Evolutionary conservation across 2,888 invertebrate genomes (phyloP), one percentile per base, ranked within the genome.

Genomic region (Acrobasis consociella): DNA sequence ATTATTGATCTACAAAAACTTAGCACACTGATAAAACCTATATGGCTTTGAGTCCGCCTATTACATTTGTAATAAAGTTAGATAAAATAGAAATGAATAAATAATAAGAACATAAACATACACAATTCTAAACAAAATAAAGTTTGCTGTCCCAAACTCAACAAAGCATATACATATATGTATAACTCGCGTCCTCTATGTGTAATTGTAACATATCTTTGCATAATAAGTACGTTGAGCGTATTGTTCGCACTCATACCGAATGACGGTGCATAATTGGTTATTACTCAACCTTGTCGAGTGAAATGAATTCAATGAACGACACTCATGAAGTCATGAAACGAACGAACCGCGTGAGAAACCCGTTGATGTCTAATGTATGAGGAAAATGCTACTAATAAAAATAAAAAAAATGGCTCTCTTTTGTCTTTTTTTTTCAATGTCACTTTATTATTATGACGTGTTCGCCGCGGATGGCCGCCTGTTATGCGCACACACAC

Each of bases 311-410:
- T 13, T 46, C n/a, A 75, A 74, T 70, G 74, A 73, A 81, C 77
- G 77, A 78, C 76, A 74, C 69, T 68, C 17, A 63, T 64, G 62
- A 60, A 66, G 46, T 62, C 65, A 68, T 67, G 64, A 55, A 65
- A 63, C 70, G 77, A 75, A 74, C 75, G 79, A 5, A 13, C 46
- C 3, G 73, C 72, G 72, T 72, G 76, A 76, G 79, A 65, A 76
- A 81, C 87, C 80, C 85, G 82, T 87, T 86, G 80, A 86, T 88
- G 89, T 88, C 85, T 86, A 80, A 83, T 82, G 82, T 82, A 84
- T 69, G 74, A 64, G 68, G 66, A 46, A 64, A 49, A 58, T 65
- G 46, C 59, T 55, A 64, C 65, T 67, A 64, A 63, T 62, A 66
- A 62, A 49, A 60, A 50, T 56, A 59, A n/a, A 1, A 38, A 50